A percentile compares a stretch with the other conserved stretches of the same genome.
These are phyloP conservation scores for Pollachius pollachius DNA, from an alignment of 2,113 vertebrate species.

Conservation along the genomic window DNA sequence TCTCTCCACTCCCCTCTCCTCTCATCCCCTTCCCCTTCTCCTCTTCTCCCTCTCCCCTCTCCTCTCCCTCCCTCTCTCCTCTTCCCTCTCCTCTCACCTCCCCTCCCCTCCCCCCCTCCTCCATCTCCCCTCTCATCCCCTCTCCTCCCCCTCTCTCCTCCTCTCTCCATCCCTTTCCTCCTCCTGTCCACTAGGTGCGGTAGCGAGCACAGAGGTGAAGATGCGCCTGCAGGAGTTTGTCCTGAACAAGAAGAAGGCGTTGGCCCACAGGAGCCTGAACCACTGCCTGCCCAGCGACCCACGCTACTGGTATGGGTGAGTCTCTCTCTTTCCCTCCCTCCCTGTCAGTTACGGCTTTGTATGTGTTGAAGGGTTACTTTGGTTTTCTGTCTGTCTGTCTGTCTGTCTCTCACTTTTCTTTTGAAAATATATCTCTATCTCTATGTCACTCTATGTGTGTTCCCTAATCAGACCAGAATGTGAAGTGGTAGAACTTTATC, in stretches of 20 bases:
- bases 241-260: conserved; percentile 95
- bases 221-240: conserved; percentile 98
- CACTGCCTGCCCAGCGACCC: conserved; percentile 92
- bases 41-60: neutral
- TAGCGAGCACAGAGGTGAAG: conserved; percentile 97
- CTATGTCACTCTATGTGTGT: no score
- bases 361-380: no score
- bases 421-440: no score
- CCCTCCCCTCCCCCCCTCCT: conserved; percentile 17
- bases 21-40: neutral
- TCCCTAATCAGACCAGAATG: no score
- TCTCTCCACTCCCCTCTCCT: neutral
- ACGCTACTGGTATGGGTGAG: conserved; percentile 97
- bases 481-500: no score
- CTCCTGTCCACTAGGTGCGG: conserved; percentile 79
- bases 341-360: no score
- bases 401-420: no score
- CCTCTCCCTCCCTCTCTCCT: conserved; percentile 18
- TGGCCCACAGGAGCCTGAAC: conserved; percentile 94
- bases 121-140: conserved; percentile 26
- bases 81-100: conserved; percentile 14
- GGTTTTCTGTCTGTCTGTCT: no score
- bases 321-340: conserved; percentile 40
- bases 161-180: neutral
- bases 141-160: neutral